Evolutionary conservation across 2,113 vertebrate species (phyloP), one percentile per base, ranked within the genome.

Genomic region (Zingel zingel): DNA sequence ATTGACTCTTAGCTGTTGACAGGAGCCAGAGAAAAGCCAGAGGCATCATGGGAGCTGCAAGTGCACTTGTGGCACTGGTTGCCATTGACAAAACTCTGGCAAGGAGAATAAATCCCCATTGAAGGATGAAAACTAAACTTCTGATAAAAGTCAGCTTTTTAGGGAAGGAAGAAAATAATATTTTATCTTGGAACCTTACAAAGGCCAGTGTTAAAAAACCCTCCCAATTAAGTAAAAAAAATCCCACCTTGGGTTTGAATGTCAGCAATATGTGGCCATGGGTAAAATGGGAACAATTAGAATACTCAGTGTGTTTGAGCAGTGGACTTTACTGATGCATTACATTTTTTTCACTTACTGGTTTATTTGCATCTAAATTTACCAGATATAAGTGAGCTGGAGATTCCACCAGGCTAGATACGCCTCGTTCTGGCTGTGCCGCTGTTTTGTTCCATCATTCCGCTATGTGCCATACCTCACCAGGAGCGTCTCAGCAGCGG

Each of bases 21-120:
- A 16, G 61, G 73, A 83, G 82, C 85, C 89, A 87, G 82, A 76
- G 81, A 74, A 76, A 90, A 87, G 79, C 88, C 81, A 86, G 80
- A 88, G 74, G 87, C 85, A 89, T 90, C 87, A 86, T 89, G 90
- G 90, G 88, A 91, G 88, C 81, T 73, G 66, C 62, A 16, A 76
- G 69, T 77, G 76, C 86, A 81, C 88, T 89, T 86, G 83, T 89
- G 80, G 79, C 82, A 47, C 62, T 39, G 69, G 68, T 8, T 85
- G 83, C 65, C 84, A 91, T 77, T 76, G 87, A 86, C 90, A 87
- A 71, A 81, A 85, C n/a, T 56, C 75, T 84, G 83, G 87, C 82
- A 86, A 47, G 54, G 39, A 25, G 54, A 79, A 54, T 57, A 61
- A 43, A 74, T 89, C 58, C 8, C 33, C 47, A 14, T 1, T 4